phyloP scores from a whole-genome alignment of 2,113 vertebrate species.

The Corvus moneduloides region DNA sequence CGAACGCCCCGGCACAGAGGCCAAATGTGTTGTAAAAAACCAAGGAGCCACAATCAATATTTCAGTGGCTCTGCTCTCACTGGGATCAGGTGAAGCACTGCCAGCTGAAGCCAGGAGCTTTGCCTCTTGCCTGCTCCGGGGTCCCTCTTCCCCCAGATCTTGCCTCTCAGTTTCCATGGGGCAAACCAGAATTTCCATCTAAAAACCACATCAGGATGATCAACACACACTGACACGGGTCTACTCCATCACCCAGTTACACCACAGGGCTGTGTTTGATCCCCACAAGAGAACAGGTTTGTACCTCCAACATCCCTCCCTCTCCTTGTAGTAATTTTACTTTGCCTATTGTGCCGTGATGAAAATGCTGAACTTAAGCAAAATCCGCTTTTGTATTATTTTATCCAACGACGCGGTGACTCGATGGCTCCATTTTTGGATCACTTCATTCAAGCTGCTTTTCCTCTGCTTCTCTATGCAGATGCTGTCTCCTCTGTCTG shows the following conservation, averaged over 20 bases:
- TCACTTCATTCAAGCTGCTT: slow-evolving; percentile 20
- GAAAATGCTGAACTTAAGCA: not conserved
- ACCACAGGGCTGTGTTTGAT: not conserved
- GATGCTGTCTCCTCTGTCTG: slow-evolving; percentile 37
- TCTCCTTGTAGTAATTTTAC: not conserved
- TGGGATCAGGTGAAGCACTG: not conserved
- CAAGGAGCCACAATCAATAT: not conserved
- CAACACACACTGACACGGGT: fast-evolving
- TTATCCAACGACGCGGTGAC: not conserved
- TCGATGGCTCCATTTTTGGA: slow-evolving; percentile 14
- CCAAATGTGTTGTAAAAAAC: not conserved
- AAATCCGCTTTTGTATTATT: not conserved
- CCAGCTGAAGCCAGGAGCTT: not conserved
- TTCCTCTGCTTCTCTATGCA: slow-evolving; percentile 22
- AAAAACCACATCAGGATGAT: not conserved
- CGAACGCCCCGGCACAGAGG: fast-evolving
- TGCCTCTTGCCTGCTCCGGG: not conserved
- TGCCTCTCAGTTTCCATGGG: not conserved
- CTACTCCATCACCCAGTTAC: not conserved
- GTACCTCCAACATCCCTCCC: not conserved
- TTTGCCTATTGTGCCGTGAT: not conserved
- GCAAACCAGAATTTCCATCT: not conserved
- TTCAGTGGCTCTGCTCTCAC: not conserved
- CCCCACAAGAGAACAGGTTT: not conserved
- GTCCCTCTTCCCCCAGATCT: not conserved